phyloP scores from a whole-genome alignment of 2,888 invertebrate genomes.

The Temnothorax ravouxi region DNA sequence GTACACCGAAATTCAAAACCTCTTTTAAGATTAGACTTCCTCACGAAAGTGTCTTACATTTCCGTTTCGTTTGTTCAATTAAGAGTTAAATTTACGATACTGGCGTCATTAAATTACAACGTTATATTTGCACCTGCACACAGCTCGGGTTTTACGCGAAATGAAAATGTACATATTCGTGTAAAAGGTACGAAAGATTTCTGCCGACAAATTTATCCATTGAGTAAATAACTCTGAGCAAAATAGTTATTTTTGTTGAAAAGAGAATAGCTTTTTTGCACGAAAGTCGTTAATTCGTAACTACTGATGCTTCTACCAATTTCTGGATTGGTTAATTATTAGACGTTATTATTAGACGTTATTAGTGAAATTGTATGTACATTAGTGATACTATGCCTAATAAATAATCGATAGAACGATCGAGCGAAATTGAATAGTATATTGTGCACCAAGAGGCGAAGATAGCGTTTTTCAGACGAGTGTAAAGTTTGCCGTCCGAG shows the following conservation, averaged over 20 bases:
- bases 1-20: slow-evolving; percentile 48
- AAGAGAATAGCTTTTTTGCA: neutral
- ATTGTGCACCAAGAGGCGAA: too few species aligned
- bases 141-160: neutral
- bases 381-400: neutral
- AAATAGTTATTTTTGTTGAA: slow-evolving; percentile 17
- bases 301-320: neutral
- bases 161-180: neutral
- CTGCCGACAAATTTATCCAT: neutral
- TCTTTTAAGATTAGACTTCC: slow-evolving; percentile 46
- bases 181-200: slow-evolving; percentile 13
- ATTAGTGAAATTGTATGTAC: slow-evolving; percentile 10
- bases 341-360: neutral
- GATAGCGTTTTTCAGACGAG: too few species aligned
- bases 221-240: neutral
- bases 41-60: slow-evolving; percentile 30
- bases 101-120: slow-evolving; percentile 9
- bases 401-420: slow-evolving; percentile 9
- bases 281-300: neutral
- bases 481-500: too few species aligned
- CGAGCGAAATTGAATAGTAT: neutral
- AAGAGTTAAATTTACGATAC: slow-evolving; percentile 24
- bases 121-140: neutral
- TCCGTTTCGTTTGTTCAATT: slow-evolving; percentile 46
- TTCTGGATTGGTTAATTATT: neutral